Evolutionary conservation across 2,888 invertebrate species (phyloP), one percentile per base, ranked within the genome.

Genomic region (Cabera pusaria): DNA sequence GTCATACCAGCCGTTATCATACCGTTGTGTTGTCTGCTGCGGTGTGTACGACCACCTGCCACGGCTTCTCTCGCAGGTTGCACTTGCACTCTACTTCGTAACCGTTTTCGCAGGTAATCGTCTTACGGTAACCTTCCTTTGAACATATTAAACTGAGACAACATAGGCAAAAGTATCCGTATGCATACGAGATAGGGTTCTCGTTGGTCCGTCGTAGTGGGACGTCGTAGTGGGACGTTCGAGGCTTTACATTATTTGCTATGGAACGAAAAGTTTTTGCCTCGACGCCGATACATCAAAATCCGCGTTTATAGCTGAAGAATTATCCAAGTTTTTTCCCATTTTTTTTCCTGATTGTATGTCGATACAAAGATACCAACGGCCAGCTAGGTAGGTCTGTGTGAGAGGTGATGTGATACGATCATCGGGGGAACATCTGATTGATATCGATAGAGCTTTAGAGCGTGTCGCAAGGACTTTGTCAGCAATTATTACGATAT

Each of bases 201-300:
- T n/a, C n/a, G n/a, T n/a, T n/a, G n/a, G n/a, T n/a, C n/a, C n/a
- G n/a, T n/a, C n/a, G n/a, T n/a, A n/a, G n/a, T n/a, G n/a, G n/a
- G n/a, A n/a, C n/a, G n/a, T n/a, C n/a, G n/a, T n/a, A n/a, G n/a
- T n/a, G n/a, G n/a, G n/a, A n/a, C n/a, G n/a, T n/a, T n/a, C n/a
- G n/a, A n/a, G n/a, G n/a, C n/a, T n/a, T n/a, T n/a, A n/a, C 23
- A 33, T 33, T 29, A 27, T 36, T 32, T 42, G 41, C 23, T 19
- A 4, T 14, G 19, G 27, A 27, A 26, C 26, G 38, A 33, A 23
- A 36, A 17, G 36, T 22, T 47, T 51, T 47, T 38, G 50, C 40
- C 40, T 36, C 42, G 28, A 36, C 42, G 48, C 32, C 49, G 43
- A 46, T 54, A 52, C 42, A 47, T 52, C 56, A 52, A 44, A 50